A percentile compares a stretch with the other conserved stretches of the same genome.
Conservation (phyloP, 2,797 vertebrate species). For the Mus minutoides region DNA sequence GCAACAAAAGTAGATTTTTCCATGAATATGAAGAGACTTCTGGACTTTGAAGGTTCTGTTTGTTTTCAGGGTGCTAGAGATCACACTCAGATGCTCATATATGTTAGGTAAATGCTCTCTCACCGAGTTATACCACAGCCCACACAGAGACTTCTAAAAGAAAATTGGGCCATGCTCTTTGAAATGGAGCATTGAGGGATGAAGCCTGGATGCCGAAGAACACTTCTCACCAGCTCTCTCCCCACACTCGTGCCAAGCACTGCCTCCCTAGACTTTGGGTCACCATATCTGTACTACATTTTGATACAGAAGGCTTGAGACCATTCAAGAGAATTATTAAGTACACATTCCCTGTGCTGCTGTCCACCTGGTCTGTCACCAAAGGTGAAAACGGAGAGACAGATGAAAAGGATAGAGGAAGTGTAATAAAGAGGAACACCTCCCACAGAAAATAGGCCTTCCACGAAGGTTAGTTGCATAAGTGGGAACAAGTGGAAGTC, state of each 20-base stretch:
- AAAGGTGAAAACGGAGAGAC: neutral
- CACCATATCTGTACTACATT: neutral
- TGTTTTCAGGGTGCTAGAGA: neutral
- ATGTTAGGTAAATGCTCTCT: neutral
- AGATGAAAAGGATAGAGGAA: neutral
- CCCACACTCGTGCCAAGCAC: neutral
- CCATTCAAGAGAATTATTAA: slow-evolving; percentile 60
- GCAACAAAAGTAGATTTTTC: neutral
- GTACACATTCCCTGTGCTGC: slow-evolving; percentile 33
- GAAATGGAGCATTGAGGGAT: neutral
- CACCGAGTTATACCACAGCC: neutral
- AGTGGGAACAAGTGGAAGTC: neutral
- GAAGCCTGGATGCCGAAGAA: neutral
- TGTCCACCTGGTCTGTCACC: slow-evolving; percentile 52
- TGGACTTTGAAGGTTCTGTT: neutral
- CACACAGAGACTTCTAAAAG: slow-evolving; percentile 2
- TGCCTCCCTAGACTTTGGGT: neutral
- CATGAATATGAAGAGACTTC: neutral
- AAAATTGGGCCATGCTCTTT: neutral
- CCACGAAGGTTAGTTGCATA: neutral
- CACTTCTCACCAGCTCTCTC: neutral
- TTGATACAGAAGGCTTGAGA: slow-evolving; percentile 45
- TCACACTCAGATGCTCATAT: neutral
- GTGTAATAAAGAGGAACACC: neutral
- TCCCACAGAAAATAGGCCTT: neutral